A percentile compares a stretch with the other conserved stretches of the same genome.
phyloP scores from a whole-genome alignment of 2,113 vertebrate species.

The Rutilus rutilus region DNA sequence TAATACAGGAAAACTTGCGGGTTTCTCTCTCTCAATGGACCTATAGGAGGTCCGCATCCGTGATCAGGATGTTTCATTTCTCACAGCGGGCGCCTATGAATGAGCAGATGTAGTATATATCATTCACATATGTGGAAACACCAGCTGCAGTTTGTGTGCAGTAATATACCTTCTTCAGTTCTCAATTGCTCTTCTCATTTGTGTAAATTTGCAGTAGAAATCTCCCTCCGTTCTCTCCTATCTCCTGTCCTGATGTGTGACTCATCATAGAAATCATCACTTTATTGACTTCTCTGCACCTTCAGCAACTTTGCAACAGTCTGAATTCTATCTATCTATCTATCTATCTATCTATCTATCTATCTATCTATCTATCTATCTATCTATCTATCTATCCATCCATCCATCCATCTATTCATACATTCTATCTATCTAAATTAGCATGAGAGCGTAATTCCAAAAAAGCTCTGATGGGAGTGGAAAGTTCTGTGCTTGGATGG shows the following conservation, averaged over 20 bases:
- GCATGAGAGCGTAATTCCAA: too few species aligned
- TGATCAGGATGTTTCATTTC: constrained; percentile 27
- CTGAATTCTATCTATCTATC: not conserved
- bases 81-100: constrained; percentile 12
- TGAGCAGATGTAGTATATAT: not conserved
- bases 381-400: not conserved
- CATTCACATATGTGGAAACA: constrained; percentile 1
- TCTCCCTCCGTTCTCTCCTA: not conserved
- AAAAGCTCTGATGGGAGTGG: too few species aligned
- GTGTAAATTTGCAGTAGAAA: not conserved
- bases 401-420: not conserved
- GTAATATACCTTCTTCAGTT: not conserved
- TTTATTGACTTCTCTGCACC: constrained; percentile 9
- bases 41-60: not conserved
- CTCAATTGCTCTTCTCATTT: constrained; percentile 8
- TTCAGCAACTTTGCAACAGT: not conserved
- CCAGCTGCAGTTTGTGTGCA: not conserved
- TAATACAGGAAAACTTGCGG: constrained; percentile 9
- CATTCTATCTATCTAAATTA: not conserved
- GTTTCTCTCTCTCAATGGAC: not conserved
- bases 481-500: too few species aligned
- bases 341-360: not conserved
- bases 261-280: not conserved
- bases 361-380: not conserved
- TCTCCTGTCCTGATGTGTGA: constrained; percentile 4